Conservation (phyloP, 37 sponge, comb jelly and placozoan genomes). For the Haliclona indistincta region DNA sequence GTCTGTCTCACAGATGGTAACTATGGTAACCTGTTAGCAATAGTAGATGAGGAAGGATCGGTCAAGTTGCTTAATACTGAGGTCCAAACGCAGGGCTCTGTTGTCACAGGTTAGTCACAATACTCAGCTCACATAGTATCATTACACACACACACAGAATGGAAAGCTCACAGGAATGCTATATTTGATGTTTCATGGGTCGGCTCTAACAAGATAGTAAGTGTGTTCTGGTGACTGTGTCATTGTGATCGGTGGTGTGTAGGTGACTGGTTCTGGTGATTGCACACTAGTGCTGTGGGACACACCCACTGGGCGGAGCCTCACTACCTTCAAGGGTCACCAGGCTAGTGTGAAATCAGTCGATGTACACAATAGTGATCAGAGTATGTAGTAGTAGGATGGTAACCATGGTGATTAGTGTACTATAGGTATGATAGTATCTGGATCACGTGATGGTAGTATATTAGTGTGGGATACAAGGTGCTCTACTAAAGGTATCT, state of each 20-base stretch:
- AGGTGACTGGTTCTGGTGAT: conserved; percentile 75
- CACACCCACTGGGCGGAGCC: background rate
- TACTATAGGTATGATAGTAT: conserved; percentile 63
- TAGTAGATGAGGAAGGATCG: conserved; percentile 74
- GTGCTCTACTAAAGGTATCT: conserved; percentile 35
- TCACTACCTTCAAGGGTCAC: conserved; percentile 41
- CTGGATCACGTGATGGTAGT: conserved; percentile 73
- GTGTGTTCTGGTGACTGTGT: conserved; percentile 2
- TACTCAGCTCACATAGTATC: background rate
- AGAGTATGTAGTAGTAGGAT: conserved; percentile 31
- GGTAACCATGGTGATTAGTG: background rate
- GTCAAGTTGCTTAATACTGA: conserved; percentile 48
- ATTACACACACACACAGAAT: conserved; percentile 20
- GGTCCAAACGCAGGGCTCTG: conserved; percentile 9
- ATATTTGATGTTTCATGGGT: conserved; percentile 72
- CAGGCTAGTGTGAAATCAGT: conserved; percentile 66
- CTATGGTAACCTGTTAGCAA: conserved; percentile 60
- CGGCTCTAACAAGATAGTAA: conserved; percentile 45
- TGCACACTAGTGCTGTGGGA: conserved; percentile 59
- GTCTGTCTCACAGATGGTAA: conserved; percentile 22
- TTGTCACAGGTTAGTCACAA: conserved; percentile 8
- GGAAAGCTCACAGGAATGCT: conserved; percentile 59
- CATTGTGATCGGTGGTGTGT: background rate
- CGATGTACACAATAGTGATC: conserved; percentile 29
- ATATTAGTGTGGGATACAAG: conserved; percentile 75